phyloP scores from a whole-genome alignment of 2,113 vertebrate genomes.

The Percopsis transmontana region DNA sequence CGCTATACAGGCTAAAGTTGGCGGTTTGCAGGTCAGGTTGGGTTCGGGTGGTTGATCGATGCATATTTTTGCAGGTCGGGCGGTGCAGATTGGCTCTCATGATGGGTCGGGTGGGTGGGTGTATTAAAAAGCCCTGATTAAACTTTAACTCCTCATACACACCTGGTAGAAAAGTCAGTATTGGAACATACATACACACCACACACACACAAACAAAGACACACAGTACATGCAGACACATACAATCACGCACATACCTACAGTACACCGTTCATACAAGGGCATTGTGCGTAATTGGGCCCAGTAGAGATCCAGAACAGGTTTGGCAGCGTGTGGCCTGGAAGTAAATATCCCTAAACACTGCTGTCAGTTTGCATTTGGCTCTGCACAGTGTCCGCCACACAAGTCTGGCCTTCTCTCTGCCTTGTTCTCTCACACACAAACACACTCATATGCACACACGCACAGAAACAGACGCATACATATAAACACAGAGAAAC shows the following conservation, averaged over 20 bases:
- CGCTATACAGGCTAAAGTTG: too few relatives aligned
- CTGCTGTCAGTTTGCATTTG: constrained; percentile 59
- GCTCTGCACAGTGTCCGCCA: constrained; percentile 30
- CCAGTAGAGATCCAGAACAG: constrained; percentile 54
- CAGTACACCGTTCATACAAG: constrained; percentile 45
- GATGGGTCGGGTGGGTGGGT: too few relatives aligned
- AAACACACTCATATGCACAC: constrained; percentile 12
- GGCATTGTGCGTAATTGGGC: constrained; percentile 27
- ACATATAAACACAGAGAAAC: background rate
- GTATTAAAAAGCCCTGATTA: too few relatives aligned
- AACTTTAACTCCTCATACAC: background rate
- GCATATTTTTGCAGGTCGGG: too few relatives aligned
- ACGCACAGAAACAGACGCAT: constrained; percentile 4
- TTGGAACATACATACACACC: constrained; percentile 12
- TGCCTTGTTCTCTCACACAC: constrained; percentile 25
- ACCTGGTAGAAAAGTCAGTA: constrained; percentile 3
- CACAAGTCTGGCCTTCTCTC: constrained; percentile 52
- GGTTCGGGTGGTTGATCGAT: too few relatives aligned
- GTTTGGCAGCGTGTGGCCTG: constrained; percentile 58
- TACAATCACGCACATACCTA: constrained; percentile 53
- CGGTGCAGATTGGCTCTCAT: too few relatives aligned
- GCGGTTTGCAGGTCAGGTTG: too few relatives aligned
- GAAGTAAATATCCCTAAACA: constrained; percentile 68
- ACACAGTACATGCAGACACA: constrained; percentile 30
- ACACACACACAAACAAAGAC: constrained; percentile 29